phyloP scores from a whole-genome alignment of 2,113 vertebrate species.

The Sarotherodon lohbergeri region DNA sequence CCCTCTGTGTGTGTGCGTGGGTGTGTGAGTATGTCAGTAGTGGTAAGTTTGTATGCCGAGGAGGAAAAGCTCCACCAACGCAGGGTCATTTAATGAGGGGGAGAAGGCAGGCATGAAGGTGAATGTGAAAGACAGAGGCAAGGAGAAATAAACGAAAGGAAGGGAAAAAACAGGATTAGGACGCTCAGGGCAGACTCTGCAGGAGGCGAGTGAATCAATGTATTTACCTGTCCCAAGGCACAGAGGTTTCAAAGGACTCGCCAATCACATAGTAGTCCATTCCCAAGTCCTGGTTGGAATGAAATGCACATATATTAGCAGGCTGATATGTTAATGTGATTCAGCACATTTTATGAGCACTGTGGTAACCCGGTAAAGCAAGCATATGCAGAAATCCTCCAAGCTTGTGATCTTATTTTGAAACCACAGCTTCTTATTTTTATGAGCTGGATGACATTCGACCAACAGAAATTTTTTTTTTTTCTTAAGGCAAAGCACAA shows the following conservation, averaged over 20 bases:
- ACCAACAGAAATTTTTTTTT: not conserved
- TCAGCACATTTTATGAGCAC: not conserved
- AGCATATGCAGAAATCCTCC: not conserved
- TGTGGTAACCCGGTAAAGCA: not conserved
- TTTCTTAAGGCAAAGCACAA: not conserved
- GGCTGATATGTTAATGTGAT: not conserved
- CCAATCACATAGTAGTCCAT: slow-evolving; percentile 94
- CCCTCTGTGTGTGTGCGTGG: not conserved
- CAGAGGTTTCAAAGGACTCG: slow-evolving; percentile 98
- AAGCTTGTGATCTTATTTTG: not conserved
- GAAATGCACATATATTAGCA: not conserved
- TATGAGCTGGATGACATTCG: not conserved
- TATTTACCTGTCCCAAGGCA: slow-evolving; percentile 98
- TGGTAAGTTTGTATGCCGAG: not conserved
- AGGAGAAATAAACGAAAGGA: not conserved
- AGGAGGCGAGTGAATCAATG: not conserved
- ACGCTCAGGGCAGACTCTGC: not conserved
- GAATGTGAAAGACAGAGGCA: slow-evolving; percentile 29
- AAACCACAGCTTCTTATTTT: not conserved
- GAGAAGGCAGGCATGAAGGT: slow-evolving; percentile 32
- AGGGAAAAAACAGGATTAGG: not conserved
- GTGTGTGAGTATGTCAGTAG: not conserved
- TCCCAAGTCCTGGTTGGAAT: slow-evolving; percentile 82
- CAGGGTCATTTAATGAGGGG: slow-evolving; percentile 24
- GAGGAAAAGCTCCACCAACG: slow-evolving; percentile 11